phyloP scores from a whole-genome alignment of 2,888 invertebrate species.

The Camponotus fellah region DNA sequence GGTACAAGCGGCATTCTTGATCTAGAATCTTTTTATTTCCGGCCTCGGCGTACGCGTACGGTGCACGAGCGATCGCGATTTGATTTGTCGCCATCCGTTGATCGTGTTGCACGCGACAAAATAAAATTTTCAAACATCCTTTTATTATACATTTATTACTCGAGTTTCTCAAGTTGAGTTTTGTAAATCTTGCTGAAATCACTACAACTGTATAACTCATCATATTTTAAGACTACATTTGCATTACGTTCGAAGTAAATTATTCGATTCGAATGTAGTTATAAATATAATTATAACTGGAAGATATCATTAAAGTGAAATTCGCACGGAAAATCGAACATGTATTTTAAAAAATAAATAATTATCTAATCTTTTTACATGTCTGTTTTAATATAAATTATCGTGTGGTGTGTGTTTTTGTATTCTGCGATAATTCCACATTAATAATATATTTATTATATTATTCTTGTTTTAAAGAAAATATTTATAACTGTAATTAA shows the following conservation, averaged over 20 bases:
- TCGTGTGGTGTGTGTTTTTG: too few species aligned
- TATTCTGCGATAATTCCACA: not conserved
- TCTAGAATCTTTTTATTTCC: slow-evolving; percentile 38
- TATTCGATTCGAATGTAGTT: not conserved
- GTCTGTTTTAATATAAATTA: not conserved
- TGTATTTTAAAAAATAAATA: not conserved
- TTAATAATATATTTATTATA: not conserved
- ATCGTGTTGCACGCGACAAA: slow-evolving; percentile 28
- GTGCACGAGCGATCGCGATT: slow-evolving; percentile 12
- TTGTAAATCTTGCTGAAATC: not conserved
- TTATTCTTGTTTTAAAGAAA: not conserved
- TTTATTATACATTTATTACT: slow-evolving; percentile 16
- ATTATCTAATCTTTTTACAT: not conserved
- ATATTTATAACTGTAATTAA: not conserved
- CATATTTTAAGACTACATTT: not conserved
- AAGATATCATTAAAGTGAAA: not conserved
- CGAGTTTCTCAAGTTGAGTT: not conserved
- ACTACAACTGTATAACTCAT: not conserved
- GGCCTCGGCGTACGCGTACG: too few species aligned
- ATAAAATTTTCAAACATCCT: slow-evolving; percentile 28
- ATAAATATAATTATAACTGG: not conserved
- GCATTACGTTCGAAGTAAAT: not conserved
- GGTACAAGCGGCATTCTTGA: slow-evolving; percentile 40
- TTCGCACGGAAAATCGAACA: not conserved
- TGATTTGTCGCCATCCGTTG: not conserved